These are phyloP conservation scores for Glaucidium brasilianum DNA, from an alignment of 2,113 vertebrate genomes.

Conservation along the genomic window DNA sequence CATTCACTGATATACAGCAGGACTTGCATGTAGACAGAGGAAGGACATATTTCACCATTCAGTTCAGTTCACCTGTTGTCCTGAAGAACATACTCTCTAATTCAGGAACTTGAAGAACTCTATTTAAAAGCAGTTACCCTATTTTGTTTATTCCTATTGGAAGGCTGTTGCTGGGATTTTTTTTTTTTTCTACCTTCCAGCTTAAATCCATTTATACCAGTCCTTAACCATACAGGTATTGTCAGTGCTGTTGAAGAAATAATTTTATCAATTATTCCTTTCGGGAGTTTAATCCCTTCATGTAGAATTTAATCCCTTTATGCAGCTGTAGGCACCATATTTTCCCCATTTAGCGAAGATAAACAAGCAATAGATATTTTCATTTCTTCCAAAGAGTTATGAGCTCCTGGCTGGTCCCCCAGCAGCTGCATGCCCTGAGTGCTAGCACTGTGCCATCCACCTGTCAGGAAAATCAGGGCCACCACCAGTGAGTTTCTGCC, in stretches of 20 bases:
- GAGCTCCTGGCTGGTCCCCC: neutral
- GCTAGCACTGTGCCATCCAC: neutral
- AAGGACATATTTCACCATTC: neutral
- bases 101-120: neutral
- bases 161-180: neutral
- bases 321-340: neutral
- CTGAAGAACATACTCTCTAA: neutral
- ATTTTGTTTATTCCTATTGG: neutral
- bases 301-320: neutral
- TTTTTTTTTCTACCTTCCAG: neutral
- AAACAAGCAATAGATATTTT: neutral
- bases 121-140: neutral
- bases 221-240: neutral
- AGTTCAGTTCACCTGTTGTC: neutral
- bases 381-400: neutral
- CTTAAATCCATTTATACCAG: neutral
- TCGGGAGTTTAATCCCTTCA: neutral
- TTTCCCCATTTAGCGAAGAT: neutral
- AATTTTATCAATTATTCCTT: neutral
- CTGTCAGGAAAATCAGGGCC: neutral
- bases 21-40: neutral
- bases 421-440: rapidly evolving
- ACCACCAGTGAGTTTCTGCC: neutral
- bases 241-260: neutral
- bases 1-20: neutral